Base-by-base conservation (phyloP, 2,888 invertebrate species). In the Melikaiella ostensackeni region DNA sequence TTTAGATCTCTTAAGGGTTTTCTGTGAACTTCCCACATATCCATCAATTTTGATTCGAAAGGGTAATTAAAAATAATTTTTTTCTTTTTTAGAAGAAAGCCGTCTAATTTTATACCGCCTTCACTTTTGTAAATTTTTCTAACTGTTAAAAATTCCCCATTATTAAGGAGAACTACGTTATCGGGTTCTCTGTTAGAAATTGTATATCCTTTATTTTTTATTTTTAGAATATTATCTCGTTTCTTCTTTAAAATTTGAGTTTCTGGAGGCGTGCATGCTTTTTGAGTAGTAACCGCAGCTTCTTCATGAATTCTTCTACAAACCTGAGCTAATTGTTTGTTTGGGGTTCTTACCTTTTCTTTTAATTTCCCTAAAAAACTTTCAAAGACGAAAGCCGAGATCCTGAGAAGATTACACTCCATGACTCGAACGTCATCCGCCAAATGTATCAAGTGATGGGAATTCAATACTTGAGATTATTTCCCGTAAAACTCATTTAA, bases 331-430 rank as follows among this genome's bases (percentile, higher is more conserved):
- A 66, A 66, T 35, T 11, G 38, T 21, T 7, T 66, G 24, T 24
- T 19, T 13, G 42, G 46, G 11, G 38, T 66, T 66, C 4, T 66
- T 21, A 42, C 4, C 21, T 35, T 66, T 42, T 66, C 1, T 66
- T 66, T 66, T 38, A 66, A 35, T 42, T 66, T 66, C 16, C 21
- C 66, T 13, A 66, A 46, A 35, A 66, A 66, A 35, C 16, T 38
- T 35, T 66, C 66, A 66, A 66, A 66, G 42, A 11, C 21, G 13
- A 66, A 66, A 3, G 66, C 42, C 8, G 42, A 38, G 16, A 66
- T 66, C 16, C 27, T 21, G 16, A 9, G 30, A 9, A 66, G 42
- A n/a, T n/a, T n/a, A n/a, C n/a, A n/a, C n/a, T n/a, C n/a, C n/a
- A n/a, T n/a, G n/a, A n/a, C 42, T 66, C 13, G 21, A 46, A 66